Evolutionary conservation across 2,797 vertebrate genomes (phyloP).

Genomic region (Labroides dimidiatus): DNA sequence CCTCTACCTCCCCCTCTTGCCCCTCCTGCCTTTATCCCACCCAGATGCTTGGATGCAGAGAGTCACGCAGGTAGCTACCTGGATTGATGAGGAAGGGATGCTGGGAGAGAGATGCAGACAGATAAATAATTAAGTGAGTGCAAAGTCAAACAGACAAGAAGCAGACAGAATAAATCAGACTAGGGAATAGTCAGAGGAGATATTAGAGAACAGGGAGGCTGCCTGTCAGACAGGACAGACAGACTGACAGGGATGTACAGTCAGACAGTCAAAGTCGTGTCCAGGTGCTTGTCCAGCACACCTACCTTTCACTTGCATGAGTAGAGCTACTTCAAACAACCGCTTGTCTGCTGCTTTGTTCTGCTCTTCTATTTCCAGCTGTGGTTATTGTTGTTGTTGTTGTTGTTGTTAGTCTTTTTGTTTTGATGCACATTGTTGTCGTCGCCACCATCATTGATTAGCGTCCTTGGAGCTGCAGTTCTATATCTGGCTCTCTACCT

Average conservation of each 20-base stretch:
- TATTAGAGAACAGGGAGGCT: constrained; percentile 18
- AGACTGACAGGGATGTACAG: constrained; percentile 15
- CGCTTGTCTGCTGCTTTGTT: constrained; percentile 70
- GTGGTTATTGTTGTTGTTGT: constrained; percentile 59
- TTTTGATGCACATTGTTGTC: constrained; percentile 54
- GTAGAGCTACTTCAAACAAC: constrained; percentile 67
- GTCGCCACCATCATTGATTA: constrained; percentile 59
- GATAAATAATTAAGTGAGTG: constrained; percentile 51
- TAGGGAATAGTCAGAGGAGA: constrained; percentile 42
- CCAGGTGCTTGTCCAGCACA: constrained; percentile 65
- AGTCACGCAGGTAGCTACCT: constrained; percentile 52
- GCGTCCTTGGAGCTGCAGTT: constrained; percentile 51
- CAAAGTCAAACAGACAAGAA: constrained; percentile 54
- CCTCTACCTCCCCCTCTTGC: not conserved
- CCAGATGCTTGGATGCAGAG: constrained; percentile 36
- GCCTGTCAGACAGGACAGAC: constrained; percentile 17
- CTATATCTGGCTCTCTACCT: constrained; percentile 57
- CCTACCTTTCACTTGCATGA: constrained; percentile 71
- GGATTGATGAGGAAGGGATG: constrained; percentile 38
- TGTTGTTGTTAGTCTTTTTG: constrained; percentile 24
- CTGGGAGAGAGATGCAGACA: constrained; percentile 34
- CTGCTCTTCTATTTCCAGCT: constrained; percentile 63
- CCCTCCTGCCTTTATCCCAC: constrained; percentile 14
- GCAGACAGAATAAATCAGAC: constrained; percentile 42
- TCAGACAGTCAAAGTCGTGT: constrained; percentile 34